Base-by-base conservation (phyloP, 2,113 vertebrate species). In the Benitochromis conjunctus region DNA sequence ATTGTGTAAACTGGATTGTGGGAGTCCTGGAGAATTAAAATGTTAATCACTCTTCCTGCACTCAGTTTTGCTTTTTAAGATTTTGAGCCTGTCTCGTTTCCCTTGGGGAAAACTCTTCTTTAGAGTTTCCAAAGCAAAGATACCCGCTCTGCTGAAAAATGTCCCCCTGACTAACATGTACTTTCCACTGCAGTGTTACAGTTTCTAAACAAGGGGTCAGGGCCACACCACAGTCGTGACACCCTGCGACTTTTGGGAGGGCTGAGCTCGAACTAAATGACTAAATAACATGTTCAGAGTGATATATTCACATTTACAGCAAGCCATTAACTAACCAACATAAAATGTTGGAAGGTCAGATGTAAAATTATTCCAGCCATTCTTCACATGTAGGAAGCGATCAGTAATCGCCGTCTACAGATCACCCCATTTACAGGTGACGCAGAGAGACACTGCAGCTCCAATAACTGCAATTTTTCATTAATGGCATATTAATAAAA, bases 401-500 rank as follows among this genome's bases (percentile, higher is more conserved):
- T 87, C 82, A 19, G 55, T 84, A 78, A 62, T 80, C 10, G 6
- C 51, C 2, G 21, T 55, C 62, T 7, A 4, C 78, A 54, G 58
- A 84, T 88, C 57, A 26, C 76, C 60, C 31, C 41, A 64, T 26
- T 86, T 78, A 16, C 77, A 51, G 66, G 81, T 13, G 36, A 69
- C 26, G 19, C 62, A 7, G 11, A 9, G 43, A 58, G 48, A 62
- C 57, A 43, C 57, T 62, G 55, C 53, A 64, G 41, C 71, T 88
- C 79, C 89, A 29, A 57, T 54, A 24, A 43, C 80, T 80, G 31
- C 71, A 56, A 36, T 85, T 88, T 91, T 86, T 83, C 88, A 88
- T 90, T 94, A 93, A 93, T 85, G 86, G 84, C 92, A 78, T 66
- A 94, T 95, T 93, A 95, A 94, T 94, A 94, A 94, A 92, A 91